Evolutionary conservation across 1,140 invertebrate species (phyloP).

Genomic region (Charaxes varanes): DNA sequence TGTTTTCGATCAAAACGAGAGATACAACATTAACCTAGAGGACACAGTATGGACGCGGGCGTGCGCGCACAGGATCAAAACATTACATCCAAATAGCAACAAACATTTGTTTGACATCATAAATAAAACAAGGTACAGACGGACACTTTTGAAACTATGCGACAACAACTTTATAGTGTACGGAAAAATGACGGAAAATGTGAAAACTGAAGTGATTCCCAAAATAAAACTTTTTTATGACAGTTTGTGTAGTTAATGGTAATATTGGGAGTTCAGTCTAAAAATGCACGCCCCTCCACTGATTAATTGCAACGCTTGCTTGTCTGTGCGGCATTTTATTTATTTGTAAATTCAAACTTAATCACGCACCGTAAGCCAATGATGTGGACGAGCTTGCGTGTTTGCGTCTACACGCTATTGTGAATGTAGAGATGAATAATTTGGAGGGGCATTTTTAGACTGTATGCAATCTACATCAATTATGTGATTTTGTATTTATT

Average conservation of each 20-base stretch:
- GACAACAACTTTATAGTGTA: slow-evolving; percentile 26
- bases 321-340: too few species aligned
- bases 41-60: slow-evolving; percentile 39
- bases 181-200: neutral
- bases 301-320: neutral
- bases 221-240: slow-evolving; percentile 39
- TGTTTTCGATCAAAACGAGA: slow-evolving; percentile 60
- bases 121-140: slow-evolving; percentile 17
- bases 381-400: too few species aligned
- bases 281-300: too few species aligned
- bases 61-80: slow-evolving; percentile 26
- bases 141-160: slow-evolving; percentile 36
- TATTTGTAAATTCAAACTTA: too few species aligned
- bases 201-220: slow-evolving; percentile 12
- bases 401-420: too few species aligned
- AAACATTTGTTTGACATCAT: slow-evolving; percentile 5
- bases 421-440: too few species aligned
- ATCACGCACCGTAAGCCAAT: too few species aligned
- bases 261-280: too few species aligned
- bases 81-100: neutral
- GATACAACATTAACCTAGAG: slow-evolving; percentile 54
- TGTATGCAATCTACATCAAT: too few species aligned
- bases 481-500: too few species aligned
- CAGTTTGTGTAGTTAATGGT: slow-evolving; percentile 12
- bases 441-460: too few species aligned